Conservation (phyloP, 2,113 vertebrate species). For the Parus major region DNA sequence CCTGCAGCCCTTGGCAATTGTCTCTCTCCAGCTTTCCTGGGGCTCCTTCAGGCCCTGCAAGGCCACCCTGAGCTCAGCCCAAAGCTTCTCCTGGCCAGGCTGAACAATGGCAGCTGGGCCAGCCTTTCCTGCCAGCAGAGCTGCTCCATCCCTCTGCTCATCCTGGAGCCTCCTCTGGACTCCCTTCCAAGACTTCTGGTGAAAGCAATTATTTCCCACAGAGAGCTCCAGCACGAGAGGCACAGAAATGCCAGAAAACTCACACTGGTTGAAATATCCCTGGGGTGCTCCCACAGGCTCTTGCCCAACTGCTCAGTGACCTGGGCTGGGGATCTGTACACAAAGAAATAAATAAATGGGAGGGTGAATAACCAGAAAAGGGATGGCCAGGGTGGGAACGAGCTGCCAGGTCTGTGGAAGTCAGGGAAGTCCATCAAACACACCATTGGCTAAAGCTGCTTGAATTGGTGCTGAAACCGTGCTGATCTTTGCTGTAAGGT, state of each 20-base stretch:
- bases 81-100: not conserved
- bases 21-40: not conserved
- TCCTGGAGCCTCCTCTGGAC: not conserved
- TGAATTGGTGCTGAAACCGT: not conserved
- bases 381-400: not conserved
- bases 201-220: not conserved
- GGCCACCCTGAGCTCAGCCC: not conserved
- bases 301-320: not conserved
- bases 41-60: not conserved
- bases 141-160: not conserved
- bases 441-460: not conserved
- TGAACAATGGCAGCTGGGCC: not conserved
- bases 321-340: not conserved
- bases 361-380: not conserved
- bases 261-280: accelerated
- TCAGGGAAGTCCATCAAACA: not conserved
- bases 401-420: not conserved
- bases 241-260: not conserved
- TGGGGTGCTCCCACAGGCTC: not conserved
- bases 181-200: not conserved
- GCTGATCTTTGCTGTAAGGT: not conserved
- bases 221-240: not conserved
- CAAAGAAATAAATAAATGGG: not conserved
- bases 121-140: not conserved
- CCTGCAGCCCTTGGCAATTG: not conserved